Evolutionary conservation across 2,113 vertebrate genomes (phyloP).

Genomic region (Thryonomys swinderianus): DNA sequence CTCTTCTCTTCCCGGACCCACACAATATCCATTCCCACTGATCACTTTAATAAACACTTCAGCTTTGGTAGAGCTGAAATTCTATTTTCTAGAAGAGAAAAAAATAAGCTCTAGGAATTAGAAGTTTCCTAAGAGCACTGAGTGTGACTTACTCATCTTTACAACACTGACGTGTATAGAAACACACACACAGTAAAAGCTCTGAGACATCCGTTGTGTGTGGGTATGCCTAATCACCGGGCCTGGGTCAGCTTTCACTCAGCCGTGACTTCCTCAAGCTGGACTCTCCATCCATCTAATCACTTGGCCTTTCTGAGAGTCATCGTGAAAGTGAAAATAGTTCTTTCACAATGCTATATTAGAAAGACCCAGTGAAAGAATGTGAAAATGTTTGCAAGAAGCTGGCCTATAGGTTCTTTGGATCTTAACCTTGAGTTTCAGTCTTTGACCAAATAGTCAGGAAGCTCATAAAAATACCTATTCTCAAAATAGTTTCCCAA

Average conservation of each 20-base stretch:
- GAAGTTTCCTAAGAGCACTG: not conserved
- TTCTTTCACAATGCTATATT: not conserved
- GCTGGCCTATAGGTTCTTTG: not conserved
- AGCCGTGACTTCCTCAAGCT: too few relatives aligned
- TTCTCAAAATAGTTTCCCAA: constrained; percentile 21
- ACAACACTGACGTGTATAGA: not conserved
- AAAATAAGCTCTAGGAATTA: not conserved
- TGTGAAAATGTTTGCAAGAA: not conserved
- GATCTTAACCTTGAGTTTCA: not conserved
- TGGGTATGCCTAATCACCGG: not conserved
- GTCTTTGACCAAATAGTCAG: not conserved
- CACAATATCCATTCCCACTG: not conserved
- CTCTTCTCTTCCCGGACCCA: not conserved
- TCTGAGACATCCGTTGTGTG: not conserved
- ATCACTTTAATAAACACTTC: constrained; percentile 1
- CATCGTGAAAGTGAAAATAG: not conserved
- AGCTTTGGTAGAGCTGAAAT: not conserved
- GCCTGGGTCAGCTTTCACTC: too few relatives aligned
- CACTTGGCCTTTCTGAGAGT: not conserved
- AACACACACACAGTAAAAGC: not conserved
- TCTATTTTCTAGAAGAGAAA: constrained; percentile 2
- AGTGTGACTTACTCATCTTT: not conserved
- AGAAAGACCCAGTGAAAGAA: constrained; percentile 13
- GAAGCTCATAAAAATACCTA: not conserved
- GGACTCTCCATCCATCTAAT: too few relatives aligned